Evolutionary conservation across 2,113 vertebrate genomes (phyloP).

Genomic region (Onychorhynchus coronatus): DNA sequence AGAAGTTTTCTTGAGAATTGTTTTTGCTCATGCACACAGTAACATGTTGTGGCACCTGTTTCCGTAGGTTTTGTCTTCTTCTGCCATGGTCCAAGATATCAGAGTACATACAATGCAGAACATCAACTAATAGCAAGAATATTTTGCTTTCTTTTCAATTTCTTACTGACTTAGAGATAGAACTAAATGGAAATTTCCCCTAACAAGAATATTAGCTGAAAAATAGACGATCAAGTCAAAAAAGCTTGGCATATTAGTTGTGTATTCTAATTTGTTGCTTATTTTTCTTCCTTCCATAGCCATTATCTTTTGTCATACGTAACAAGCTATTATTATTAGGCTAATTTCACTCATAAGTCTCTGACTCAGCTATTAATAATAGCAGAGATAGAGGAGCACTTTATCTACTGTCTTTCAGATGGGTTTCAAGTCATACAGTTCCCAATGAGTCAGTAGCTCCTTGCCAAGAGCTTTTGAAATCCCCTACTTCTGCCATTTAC

Average conservation of each 20-base stretch:
- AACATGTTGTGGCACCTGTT: not conserved
- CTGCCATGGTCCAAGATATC: not conserved
- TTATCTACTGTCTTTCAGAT: not conserved
- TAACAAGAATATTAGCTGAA: not conserved
- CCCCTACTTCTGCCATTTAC: not conserved
- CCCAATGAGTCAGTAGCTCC: not conserved
- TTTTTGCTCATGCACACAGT: not conserved
- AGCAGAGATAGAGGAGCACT: not conserved
- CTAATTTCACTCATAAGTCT: not conserved
- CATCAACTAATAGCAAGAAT: not conserved
- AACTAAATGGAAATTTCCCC: not conserved
- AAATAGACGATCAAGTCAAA: not conserved
- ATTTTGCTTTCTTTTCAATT: not conserved
- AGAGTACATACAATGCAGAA: not conserved
- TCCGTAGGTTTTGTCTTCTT: not conserved
- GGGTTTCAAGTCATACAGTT: not conserved
- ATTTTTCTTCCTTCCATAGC: not conserved
- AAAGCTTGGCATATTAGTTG: not conserved
- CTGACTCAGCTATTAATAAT: not conserved
- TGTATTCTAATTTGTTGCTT: not conserved
- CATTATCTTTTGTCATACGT: not conserved
- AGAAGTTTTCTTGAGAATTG: not conserved
- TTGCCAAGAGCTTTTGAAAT: constrained; percentile 7
- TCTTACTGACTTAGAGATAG: not conserved
- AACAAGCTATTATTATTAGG: not conserved